Evolutionary conservation across 2,797 vertebrate species (phyloP), one percentile per base, ranked within the genome.

Genomic region (Hozukius guyotensis): DNA sequence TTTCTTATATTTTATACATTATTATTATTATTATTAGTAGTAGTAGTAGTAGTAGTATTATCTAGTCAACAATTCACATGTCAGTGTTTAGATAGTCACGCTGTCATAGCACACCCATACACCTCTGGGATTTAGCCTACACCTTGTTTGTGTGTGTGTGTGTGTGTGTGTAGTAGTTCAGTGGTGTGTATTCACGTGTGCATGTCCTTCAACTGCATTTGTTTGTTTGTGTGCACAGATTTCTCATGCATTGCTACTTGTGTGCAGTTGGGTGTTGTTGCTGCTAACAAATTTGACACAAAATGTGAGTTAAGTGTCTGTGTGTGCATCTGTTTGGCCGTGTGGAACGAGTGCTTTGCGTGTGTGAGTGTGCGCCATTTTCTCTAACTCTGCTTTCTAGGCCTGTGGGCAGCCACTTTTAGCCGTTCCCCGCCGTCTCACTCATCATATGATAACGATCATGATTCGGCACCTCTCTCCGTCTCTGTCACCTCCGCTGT

Each of bases 371-470:
- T 25, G 36, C 24, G 24, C 53, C 27, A 77, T 77, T 75, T 74
- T 81, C 80, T 74, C 32, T 65, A 66, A 16, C 42, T 79, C 70
- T 78, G 74, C 72, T 66, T 70, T 71, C 65, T 46, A 38, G 38
- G 59, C 55, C 66, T 32, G 16, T 31, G 57, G n/a, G 63, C 71
- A 69, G 53, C 27, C 72, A 32, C 78, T 84, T 82, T 72, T 76
- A 78, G 72, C 73, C 9, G 25, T 10, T 13, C 60, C 73, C 63
- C 49, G 36, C 63, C 49, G 32, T 83, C 67, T 84, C 69, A 42
- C 76, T 70, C 85, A 75, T 89, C 83, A 85, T 84, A 84, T 83
- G 85, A 90, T 88, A 85, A 72, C 34, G 16, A 88, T 88, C 75
- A 49, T 63, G 63, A 81, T 72, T 70, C 75, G 29, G 49, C 68